These are phyloP conservation scores for Lordiphosa stackelbergi DNA, from an alignment of 1,140 invertebrate species.

Conservation along the genomic window DNA sequence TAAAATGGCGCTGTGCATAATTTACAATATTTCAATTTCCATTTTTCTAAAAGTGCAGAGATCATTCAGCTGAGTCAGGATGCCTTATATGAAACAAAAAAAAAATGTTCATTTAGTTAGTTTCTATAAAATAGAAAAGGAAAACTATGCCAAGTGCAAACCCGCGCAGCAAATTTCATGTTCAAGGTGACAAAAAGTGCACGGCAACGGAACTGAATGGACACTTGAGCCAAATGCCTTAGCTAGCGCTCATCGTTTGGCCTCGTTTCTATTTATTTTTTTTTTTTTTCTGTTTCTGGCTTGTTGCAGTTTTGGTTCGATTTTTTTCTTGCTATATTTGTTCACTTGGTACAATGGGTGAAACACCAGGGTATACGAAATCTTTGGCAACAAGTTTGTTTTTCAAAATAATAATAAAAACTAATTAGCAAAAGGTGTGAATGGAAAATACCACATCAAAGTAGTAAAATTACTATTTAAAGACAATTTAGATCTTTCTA, in stretches of 20 bases:
- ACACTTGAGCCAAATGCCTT: slow-evolving; percentile 61
- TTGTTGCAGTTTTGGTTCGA: slow-evolving; percentile 39
- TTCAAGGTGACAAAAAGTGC: slow-evolving; percentile 60
- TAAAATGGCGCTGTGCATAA: slow-evolving; percentile 32
- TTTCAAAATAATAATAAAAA: too few species aligned
- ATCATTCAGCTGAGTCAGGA: slow-evolving; percentile 5
- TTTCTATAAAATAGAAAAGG: slow-evolving; percentile 7
- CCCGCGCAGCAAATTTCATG: slow-evolving; percentile 43
- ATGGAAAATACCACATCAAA: too few species aligned
- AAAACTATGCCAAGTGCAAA: slow-evolving; percentile 63
- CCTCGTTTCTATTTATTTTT: slow-evolving; percentile 45
- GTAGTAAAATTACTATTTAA: too few species aligned
- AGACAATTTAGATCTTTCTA: too few species aligned
- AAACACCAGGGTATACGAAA: not conserved
- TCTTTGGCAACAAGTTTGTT: too few species aligned
- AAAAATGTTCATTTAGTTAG: slow-evolving; percentile 25
- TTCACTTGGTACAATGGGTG: slow-evolving; percentile 15
- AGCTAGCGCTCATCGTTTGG: slow-evolving; percentile 41
- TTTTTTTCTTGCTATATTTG: slow-evolving; percentile 28
- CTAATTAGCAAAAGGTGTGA: too few species aligned
- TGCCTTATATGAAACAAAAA: slow-evolving; percentile 42
- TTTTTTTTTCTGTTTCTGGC: slow-evolving; percentile 27
- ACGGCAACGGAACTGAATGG: slow-evolving; percentile 36
- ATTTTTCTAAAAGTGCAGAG: slow-evolving; percentile 7
- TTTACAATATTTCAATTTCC: slow-evolving; percentile 28